phyloP scores from a whole-genome alignment of 2,797 vertebrate species.

The Enteromius viviparus region DNA sequence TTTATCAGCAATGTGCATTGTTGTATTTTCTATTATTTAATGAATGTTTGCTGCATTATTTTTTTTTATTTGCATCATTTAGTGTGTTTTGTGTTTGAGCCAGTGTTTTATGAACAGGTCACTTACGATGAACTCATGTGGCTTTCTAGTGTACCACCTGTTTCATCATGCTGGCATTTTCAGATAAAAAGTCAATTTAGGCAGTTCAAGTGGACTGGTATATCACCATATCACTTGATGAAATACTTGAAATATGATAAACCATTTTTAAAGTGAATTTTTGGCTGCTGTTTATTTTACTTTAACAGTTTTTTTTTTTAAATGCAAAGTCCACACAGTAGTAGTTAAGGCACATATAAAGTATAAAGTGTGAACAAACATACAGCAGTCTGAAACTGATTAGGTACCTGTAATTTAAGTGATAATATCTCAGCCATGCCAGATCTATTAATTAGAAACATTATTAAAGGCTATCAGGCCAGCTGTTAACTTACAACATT shows the following conservation, averaged over 20 bases:
- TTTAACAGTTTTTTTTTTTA: neutral
- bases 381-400: neutral
- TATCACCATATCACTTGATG: neutral
- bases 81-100: neutral
- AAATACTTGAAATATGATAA: neutral
- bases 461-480: neutral
- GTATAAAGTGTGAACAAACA: constrained; percentile 13
- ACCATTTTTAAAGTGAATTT: neutral
- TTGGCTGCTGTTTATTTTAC: too few species aligned
- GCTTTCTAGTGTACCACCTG: neutral
- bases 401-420: neutral
- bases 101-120: neutral
- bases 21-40: neutral
- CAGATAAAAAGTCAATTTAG: too few species aligned
- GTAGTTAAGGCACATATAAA: neutral
- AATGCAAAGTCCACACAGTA: neutral
- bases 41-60: neutral
- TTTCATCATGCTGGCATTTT: neutral
- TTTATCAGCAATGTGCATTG: neutral
- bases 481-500: constrained; percentile 7
- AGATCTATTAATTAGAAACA: neutral
- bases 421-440: neutral
- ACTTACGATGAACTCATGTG: neutral
- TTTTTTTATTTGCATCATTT: neutral
- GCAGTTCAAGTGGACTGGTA: neutral